These are phyloP conservation scores for Eurytoma californica DNA, from an alignment of 2,888 invertebrate genomes.

Conservation along the genomic window DNA sequence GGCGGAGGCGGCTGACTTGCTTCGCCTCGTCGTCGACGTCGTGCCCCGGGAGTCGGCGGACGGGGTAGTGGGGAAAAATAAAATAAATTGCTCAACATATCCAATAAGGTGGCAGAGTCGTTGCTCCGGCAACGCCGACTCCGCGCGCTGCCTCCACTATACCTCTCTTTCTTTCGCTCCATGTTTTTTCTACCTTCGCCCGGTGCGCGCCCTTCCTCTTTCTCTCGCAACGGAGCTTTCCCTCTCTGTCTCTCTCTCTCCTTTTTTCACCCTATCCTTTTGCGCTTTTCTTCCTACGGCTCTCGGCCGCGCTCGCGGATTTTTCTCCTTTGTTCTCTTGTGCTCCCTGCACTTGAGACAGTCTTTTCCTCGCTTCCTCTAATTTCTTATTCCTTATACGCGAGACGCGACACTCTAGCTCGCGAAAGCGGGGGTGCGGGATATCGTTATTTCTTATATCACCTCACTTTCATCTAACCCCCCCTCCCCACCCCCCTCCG, in stretches of 20 bases:
- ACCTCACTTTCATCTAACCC: slow-evolving; percentile 42
- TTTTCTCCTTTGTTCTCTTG: slow-evolving; percentile 59
- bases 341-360: slow-evolving; percentile 56
- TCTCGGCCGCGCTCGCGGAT: slow-evolving; percentile 37
- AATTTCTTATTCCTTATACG: slow-evolving; percentile 58
- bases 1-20: slow-evolving; percentile 47
- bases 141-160: slow-evolving; percentile 37
- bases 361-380: slow-evolving; percentile 58
- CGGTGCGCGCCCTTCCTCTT: background rate
- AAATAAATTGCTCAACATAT: slow-evolving; percentile 75
- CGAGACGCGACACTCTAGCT: slow-evolving; percentile 8
- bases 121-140: slow-evolving; percentile 70
- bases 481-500: background rate
- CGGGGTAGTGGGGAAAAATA: slow-evolving; percentile 65
- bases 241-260: slow-evolving; percentile 35
- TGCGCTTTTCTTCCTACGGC: slow-evolving; percentile 44
- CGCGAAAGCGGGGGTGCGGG: slow-evolving; percentile 13
- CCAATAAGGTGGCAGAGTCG: slow-evolving; percentile 75
- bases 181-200: slow-evolving; percentile 14
- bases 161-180: slow-evolving; percentile 31
- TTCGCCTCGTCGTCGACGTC: slow-evolving; percentile 36
- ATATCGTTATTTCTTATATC: slow-evolving; percentile 55
- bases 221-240: background rate
- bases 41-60: slow-evolving; percentile 42
- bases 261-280: slow-evolving; percentile 52